A percentile compares a stretch with the other conserved stretches of the same genome.
Conservation (phyloP, 2,113 vertebrate genomes). For the Catharus bicknelli region DNA sequence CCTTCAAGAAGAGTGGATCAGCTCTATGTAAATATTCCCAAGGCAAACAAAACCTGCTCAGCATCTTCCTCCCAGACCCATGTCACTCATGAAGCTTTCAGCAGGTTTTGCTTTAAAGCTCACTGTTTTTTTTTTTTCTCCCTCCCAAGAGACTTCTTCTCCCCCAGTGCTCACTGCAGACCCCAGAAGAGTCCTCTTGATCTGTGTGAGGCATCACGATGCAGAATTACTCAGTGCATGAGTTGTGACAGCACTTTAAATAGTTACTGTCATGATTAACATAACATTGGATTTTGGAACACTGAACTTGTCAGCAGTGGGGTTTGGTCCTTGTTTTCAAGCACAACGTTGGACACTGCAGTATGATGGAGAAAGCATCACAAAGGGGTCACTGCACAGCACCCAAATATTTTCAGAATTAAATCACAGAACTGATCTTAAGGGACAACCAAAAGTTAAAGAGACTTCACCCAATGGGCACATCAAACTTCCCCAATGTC, state of each 20-base stretch:
- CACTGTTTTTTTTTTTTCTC: background rate
- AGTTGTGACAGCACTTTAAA: background rate
- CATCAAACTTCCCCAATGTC: background rate
- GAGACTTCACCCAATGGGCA: background rate
- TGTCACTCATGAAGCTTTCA: background rate
- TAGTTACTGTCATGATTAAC: background rate
- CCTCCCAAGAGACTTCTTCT: background rate
- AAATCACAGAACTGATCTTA: background rate
- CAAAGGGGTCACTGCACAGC: background rate
- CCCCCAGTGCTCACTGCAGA: background rate
- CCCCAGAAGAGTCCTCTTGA: background rate
- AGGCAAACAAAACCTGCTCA: slow-evolving; percentile 10
- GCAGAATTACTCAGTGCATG: background rate
- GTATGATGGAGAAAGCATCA: background rate
- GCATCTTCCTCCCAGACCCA: background rate
- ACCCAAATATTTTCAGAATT: background rate
- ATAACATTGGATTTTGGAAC: background rate
- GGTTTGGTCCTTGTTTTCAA: background rate
- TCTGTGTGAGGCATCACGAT: background rate
- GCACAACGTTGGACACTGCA: background rate
- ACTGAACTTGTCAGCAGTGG: background rate
- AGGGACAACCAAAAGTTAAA: background rate
- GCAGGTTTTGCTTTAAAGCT: background rate
- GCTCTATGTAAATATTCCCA: slow-evolving; percentile 22
- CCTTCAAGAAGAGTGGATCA: slow-evolving; percentile 7